phyloP scores from a whole-genome alignment of 2,797 vertebrate genomes.

The Geotrypetes seraphini region DNA sequence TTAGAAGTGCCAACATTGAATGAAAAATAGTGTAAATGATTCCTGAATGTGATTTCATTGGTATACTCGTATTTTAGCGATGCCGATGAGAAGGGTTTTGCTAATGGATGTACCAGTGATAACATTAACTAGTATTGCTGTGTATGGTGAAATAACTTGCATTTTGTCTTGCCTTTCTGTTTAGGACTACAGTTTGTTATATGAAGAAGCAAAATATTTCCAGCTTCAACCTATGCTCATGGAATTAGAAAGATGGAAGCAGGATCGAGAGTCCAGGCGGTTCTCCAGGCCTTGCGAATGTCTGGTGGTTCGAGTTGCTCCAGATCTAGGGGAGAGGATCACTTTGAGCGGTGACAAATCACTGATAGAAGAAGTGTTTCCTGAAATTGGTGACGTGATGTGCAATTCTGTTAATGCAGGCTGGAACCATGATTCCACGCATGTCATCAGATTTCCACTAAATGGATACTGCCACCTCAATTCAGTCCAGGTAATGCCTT shows the following conservation, averaged over 20 bases:
- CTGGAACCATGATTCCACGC: slow-evolving; percentile 96
- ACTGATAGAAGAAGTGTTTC: slow-evolving; percentile 93
- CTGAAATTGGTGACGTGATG: slow-evolving; percentile 94
- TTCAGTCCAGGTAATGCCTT: slow-evolving; percentile 93
- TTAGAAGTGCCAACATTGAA: too few relatives aligned
- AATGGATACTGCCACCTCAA: slow-evolving; percentile 98
- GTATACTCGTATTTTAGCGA: too few relatives aligned
- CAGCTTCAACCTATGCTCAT: slow-evolving; percentile 91
- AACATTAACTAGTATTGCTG: too few relatives aligned
- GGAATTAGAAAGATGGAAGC: slow-evolving; percentile 93
- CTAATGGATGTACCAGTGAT: too few relatives aligned
- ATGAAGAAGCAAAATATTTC: slow-evolving; percentile 96
- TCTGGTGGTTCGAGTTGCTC: slow-evolving; percentile 88
- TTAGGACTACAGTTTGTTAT: slow-evolving; percentile 91
- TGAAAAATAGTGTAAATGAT: neutral
- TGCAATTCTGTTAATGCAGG: slow-evolving; percentile 95
- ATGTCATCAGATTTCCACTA: slow-evolving; percentile 93
- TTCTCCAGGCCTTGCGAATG: slow-evolving; percentile 90
- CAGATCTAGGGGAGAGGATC: slow-evolving; percentile 91
- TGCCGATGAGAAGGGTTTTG: too few relatives aligned
- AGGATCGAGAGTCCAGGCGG: slow-evolving; percentile 78
- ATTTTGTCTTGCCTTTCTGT: slow-evolving; percentile 7
- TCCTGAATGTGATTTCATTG: neutral
- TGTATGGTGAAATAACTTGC: slow-evolving; percentile 11
- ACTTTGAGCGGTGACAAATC: slow-evolving; percentile 91